Percentiles rank a stretch among this genome's conserved stretches.
phyloP scores from a whole-genome alignment of 2,888 invertebrate genomes.

The Pemphredon lugubris region DNA sequence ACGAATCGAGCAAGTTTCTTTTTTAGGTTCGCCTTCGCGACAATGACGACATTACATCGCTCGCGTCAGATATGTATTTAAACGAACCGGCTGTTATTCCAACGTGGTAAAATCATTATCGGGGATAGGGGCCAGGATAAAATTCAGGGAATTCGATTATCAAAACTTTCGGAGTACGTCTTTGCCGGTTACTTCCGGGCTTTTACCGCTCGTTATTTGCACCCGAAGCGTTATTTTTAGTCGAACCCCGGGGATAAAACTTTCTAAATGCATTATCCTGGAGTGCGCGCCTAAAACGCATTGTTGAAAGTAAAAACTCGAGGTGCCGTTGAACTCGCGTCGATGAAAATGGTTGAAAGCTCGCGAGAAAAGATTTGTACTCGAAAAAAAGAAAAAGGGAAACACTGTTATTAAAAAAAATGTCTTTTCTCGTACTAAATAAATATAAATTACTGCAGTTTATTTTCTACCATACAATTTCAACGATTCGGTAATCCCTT shows the following conservation, averaged over 20 bases:
- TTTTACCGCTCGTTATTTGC: constrained; percentile 51
- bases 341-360: constrained; percentile 4
- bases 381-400: too few species aligned
- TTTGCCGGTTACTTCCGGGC: constrained; percentile 42
- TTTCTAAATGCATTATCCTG: constrained; percentile 41
- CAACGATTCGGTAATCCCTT: too few species aligned
- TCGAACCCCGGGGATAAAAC: constrained; percentile 32
- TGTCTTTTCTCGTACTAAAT: too few species aligned
- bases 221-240: constrained; percentile 50
- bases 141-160: constrained; percentile 58
- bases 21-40: constrained; percentile 6
- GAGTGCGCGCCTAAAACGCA: constrained; percentile 2
- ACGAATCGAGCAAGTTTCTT: not conserved
- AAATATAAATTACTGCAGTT: too few species aligned
- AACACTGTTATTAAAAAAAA: too few species aligned
- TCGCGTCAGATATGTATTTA: constrained; percentile 27
- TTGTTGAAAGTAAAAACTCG: constrained; percentile 21
- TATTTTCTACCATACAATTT: too few species aligned
- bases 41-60: constrained; percentile 2
- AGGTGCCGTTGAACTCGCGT: constrained; percentile 33
- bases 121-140: constrained; percentile 16
- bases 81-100: constrained; percentile 23
- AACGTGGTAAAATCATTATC: constrained; percentile 43
- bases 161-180: constrained; percentile 31
- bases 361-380: constrained; percentile 12